Percentiles rank a stretch among this genome's conserved stretches.
Conservation (phyloP, 2,888 invertebrate genomes). For the Tromatobia lineatoria region DNA sequence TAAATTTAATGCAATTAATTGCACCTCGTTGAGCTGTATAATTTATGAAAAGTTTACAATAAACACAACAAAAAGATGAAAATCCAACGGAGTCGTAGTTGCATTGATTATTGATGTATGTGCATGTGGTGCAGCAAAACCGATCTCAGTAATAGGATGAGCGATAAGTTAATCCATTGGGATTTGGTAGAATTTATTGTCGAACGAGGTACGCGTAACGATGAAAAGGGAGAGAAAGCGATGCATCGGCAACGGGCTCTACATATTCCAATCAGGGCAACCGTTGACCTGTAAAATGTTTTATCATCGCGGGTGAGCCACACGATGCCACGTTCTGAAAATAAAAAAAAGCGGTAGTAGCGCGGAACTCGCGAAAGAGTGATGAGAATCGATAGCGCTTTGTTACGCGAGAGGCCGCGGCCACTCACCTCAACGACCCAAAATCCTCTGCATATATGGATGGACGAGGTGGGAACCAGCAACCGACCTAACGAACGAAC, state of each 20-base stretch:
- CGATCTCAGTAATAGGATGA: conserved; percentile 22
- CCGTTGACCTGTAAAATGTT: conserved; percentile 70
- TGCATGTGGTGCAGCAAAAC: neutral
- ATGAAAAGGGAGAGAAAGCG: conserved; percentile 9
- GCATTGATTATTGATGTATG: conserved; percentile 18
- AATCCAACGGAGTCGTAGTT: neutral
- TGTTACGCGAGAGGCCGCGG: conserved; percentile 44
- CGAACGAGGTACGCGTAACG: conserved; percentile 34
- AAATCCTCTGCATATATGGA: conserved; percentile 38
- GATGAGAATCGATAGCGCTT: conserved; percentile 55
- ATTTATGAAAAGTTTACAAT: conserved; percentile 36
- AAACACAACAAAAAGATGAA: conserved; percentile 7
- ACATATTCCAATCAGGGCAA: conserved; percentile 66
- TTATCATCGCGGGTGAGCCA: conserved; percentile 65
- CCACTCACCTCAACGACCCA: conserved; percentile 55
- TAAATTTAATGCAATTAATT: conserved; percentile 16
- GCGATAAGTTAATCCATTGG: conserved; percentile 39
- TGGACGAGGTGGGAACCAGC: conserved; percentile 17
- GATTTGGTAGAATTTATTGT: conserved; percentile 36
- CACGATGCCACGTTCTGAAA: conserved; percentile 33
- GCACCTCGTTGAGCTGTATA: conserved; percentile 35
- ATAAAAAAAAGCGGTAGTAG: conserved; percentile 46
- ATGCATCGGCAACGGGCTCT: conserved; percentile 13
- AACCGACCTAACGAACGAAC: conserved; percentile 8
- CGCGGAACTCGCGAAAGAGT: conserved; percentile 5